Percentiles rank a stretch among this genome's conserved stretches.
phyloP scores from a whole-genome alignment of 2,888 invertebrate species.

The Mechanitis mazaeus region DNA sequence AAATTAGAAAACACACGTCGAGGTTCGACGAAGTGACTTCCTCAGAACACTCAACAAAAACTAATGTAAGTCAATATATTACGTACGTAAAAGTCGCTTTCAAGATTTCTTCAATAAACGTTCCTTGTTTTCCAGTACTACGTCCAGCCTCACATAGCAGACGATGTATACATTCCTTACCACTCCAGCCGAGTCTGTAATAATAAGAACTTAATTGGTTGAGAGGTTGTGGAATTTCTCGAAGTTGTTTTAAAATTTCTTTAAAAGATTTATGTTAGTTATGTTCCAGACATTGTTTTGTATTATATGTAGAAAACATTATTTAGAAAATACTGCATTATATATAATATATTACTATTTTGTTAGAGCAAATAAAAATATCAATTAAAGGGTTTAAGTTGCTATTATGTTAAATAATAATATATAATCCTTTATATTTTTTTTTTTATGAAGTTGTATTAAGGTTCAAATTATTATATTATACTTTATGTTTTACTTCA shows the following conservation, averaged over 20 bases:
- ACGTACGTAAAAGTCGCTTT: constrained; percentile 81
- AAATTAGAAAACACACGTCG: background rate
- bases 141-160: constrained; percentile 78
- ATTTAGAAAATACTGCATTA: too few relatives aligned
- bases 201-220: constrained; percentile 5
- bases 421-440: too few relatives aligned
- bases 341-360: too few relatives aligned
- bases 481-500: constrained; percentile 17
- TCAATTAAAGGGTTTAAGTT: too few relatives aligned
- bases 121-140: constrained; percentile 59
- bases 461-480: constrained; percentile 19
- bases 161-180: constrained; percentile 78
- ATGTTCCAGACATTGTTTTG: too few relatives aligned
- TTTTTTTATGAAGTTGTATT: constrained; percentile 12
- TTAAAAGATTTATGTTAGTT: background rate
- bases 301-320: too few relatives aligned
- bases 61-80: constrained; percentile 4
- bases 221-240: background rate
- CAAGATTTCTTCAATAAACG: constrained; percentile 80
- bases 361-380: too few relatives aligned
- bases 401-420: too few relatives aligned
- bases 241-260: background rate
- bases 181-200: constrained; percentile 71
- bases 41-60: background rate
- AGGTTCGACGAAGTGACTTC: background rate